Evolutionary conservation across 2,113 vertebrate genomes (phyloP), one percentile per base, ranked within the genome.

Genomic region (Hippocampus mohnikei): DNA sequence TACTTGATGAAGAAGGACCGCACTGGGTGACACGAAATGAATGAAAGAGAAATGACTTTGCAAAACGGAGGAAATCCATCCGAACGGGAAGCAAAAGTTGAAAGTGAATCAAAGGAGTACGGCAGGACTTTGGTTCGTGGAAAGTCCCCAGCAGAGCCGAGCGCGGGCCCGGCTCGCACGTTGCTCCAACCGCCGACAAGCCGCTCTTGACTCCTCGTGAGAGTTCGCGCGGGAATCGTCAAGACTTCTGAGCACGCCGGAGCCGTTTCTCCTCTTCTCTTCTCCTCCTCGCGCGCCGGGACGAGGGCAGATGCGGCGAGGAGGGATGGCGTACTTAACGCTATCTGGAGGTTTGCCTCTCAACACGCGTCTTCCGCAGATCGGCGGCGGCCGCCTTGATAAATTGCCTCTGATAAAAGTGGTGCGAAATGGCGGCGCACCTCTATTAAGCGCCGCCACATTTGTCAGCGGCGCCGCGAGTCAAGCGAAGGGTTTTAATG

Each of bases 351-450:
- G 84, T 87, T 89, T 87, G 88, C 82, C 85, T 84, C 89, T 83
- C 85, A 91, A 92, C 90, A 89, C 86, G 90, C 86, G 82, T 81
- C 89, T 89, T 84, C 82, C 84, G 79, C 85, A 84, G 83, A 90
- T 88, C 89, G 88, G 8, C 82, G 86, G 80, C 82, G 85, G 71
- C 42, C 10, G 81, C 79, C 74, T 73, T 87, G 87, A 92, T 91
- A 86, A 91, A 90, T 91, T 85, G 83, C 69, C 84, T 87, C 90
- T 89, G 90, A 90, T 89, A 90, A 89, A 91, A 91, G 90, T 88
- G 86, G 88, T 8, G 60, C 66, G 80, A 91, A 89, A 92, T 89
- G 92, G 86, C 90, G 84, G 87, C 89, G 85, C 87, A 89, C 90
- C 91, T 90, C 89, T 87, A 87, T 91, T 85, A 89, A 83, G 87